Base-by-base conservation (phyloP, 2,888 invertebrate species). In the Papilio gigon region DNA sequence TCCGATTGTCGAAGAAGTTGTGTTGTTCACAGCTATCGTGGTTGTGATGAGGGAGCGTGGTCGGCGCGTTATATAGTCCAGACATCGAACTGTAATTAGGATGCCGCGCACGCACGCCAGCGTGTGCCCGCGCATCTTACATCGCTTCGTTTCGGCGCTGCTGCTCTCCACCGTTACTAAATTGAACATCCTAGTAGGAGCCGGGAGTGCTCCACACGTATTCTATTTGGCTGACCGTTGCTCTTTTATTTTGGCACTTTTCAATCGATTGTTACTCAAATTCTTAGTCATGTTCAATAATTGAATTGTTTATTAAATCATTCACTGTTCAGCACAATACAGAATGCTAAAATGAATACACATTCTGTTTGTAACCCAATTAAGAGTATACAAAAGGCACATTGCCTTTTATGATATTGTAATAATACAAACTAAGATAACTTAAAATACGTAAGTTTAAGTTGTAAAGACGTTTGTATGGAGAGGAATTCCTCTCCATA, bases 131-230 rank as follows among this genome's bases (percentile, higher is more conserved):
- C 81, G 81, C 80, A 75, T 75, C 76, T 76, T 75, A 76, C 72
- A 75, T 74, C 77, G 81, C 80, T 85, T 84, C 82, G 79, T 81
- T 83, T 85, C 82, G 84, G 76, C 81, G 80, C 80, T 47, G 80
- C 80, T 82, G 76, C 75, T 82, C 79, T 79, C 84, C 84, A 88
- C 89, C 87, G 90, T 89, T 89, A 89, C 81, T 79, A 83, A 80
- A 81, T 81, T 83, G 81, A 81, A 81, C 77, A 83, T 85, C 84
- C 83, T 84, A 82, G 79, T 75, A 72, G 70, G 76, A 79, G 78
- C 78, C 75, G 70, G 79, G 77, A 79, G 88, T 86, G 82, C 84
- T 75, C 75, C 67, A 84, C 88, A 87, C 88, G 88, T 86, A 79
- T 14, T n/a, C 25, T 35, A 20, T 37, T 33, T 37, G 47, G 37